Evolutionary conservation across 2,888 invertebrate genomes (phyloP), one percentile per base, ranked within the genome.

Genomic region (Invenusta paracnida): DNA sequence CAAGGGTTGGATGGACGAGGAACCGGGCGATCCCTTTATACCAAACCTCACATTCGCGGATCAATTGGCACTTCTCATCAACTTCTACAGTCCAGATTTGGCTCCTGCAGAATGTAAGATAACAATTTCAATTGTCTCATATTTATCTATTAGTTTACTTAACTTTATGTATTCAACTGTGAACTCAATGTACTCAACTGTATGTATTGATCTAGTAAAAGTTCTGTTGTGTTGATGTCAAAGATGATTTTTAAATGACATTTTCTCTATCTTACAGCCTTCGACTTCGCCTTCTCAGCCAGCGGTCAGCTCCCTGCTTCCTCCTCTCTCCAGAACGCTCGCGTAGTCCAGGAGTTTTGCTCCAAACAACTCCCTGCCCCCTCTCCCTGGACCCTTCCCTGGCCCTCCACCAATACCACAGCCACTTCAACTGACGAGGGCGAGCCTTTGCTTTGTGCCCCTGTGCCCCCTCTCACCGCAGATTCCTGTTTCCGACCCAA

Each of bases 81-180:
- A 73, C 73, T 73, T 73, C 73, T 73, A 73, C 73, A 73, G 73
- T 73, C 73, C 73, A 2, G 73, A 73, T 25, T 23, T 73, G 11
- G 73, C 73, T 23, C 73, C 73, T 5, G 73, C 23, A 5, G 73
- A 73, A 25, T 73, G 73, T 73, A 73, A 73, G 73, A 13, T 5
- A 48, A 48, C 5, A 48, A 17, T 48, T 48, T 48, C 48, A 48
- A 48, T 5, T 48, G 17, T 5, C 17, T 17, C 5, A 48, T 5
- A 48, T 11, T 48, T 17, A 17, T 48, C 11, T 48, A 48, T 48
- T 48, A 11, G 48, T 48, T 48, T 48, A 5, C 48, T 48, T n/a
- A n/a, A n/a, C n/a, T n/a, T n/a, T n/a, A n/a, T n/a, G n/a, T n/a
- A n/a, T n/a, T n/a, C n/a, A n/a, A n/a, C n/a, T n/a, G n/a, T n/a